These are phyloP conservation scores for Hafferia zeledoni DNA, from an alignment of 2,797 vertebrate genomes.

Conservation along the genomic window DNA sequence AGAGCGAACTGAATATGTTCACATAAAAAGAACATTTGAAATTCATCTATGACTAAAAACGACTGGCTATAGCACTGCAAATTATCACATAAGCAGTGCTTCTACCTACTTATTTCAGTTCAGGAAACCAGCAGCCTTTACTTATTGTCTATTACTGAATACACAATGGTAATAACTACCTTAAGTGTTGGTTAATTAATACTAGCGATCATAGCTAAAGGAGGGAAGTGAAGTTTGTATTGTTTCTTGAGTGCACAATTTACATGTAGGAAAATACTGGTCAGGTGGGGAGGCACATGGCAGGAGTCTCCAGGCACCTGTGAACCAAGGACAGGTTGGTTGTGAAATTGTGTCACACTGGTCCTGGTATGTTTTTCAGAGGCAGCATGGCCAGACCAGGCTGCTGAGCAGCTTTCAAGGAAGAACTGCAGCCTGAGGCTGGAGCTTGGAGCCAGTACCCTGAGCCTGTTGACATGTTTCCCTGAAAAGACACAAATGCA, in stretches of 20 bases:
- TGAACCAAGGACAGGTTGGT: rapidly evolving
- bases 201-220: background rate
- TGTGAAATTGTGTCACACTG: background rate
- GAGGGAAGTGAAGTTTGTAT: background rate
- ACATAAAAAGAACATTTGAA: background rate
- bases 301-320: background rate
- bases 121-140: background rate
- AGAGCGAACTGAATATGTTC: background rate
- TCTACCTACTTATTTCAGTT: background rate
- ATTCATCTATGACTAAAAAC: background rate
- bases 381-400: background rate
- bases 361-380: background rate
- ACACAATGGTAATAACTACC: background rate
- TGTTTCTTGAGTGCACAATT: background rate
- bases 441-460: background rate
- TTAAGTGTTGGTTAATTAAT: background rate
- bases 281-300: no score
- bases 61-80: background rate
- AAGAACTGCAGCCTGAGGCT: background rate
- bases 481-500: background rate
- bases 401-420: background rate
- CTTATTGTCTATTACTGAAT: background rate
- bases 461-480: background rate
- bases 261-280: background rate
- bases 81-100: background rate